These are phyloP conservation scores for Machaerirhynchus nigripectus DNA, from an alignment of 2,113 vertebrate genomes.

Conservation along the genomic window DNA sequence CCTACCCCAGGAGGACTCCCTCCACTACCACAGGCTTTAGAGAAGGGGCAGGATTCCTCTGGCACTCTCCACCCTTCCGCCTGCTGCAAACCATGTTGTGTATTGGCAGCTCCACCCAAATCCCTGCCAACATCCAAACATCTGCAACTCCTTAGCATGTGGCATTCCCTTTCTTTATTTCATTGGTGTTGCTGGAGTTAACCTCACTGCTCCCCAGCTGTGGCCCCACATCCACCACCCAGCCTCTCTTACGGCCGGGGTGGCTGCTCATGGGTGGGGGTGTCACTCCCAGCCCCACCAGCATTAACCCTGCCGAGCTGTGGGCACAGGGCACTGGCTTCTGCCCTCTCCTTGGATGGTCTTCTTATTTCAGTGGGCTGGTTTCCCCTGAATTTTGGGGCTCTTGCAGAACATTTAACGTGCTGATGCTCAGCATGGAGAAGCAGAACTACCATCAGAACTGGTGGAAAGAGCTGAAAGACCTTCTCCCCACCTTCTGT, in stretches of 20 bases:
- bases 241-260: fast-evolving
- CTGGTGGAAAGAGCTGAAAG: neutral
- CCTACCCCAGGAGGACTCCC: neutral
- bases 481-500: neutral
- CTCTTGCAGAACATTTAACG: neutral
- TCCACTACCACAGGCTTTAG: neutral
- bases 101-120: constrained; percentile 16
- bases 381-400: neutral
- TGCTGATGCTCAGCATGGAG: neutral
- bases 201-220: neutral
- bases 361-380: neutral
- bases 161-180: neutral
- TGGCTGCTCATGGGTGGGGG: neutral
- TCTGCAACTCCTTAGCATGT: constrained; percentile 34
- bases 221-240: neutral
- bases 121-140: constrained; percentile 22
- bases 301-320: fast-evolving
- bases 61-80: neutral
- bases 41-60: neutral
- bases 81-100: neutral
- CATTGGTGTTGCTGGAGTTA: neutral
- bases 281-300: neutral
- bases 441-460: neutral
- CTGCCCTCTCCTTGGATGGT: neutral
- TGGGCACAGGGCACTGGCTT: fast-evolving